Evolutionary conservation across 1,140 invertebrate species (phyloP).

Genomic region (Drosophila kohkoa): DNA sequence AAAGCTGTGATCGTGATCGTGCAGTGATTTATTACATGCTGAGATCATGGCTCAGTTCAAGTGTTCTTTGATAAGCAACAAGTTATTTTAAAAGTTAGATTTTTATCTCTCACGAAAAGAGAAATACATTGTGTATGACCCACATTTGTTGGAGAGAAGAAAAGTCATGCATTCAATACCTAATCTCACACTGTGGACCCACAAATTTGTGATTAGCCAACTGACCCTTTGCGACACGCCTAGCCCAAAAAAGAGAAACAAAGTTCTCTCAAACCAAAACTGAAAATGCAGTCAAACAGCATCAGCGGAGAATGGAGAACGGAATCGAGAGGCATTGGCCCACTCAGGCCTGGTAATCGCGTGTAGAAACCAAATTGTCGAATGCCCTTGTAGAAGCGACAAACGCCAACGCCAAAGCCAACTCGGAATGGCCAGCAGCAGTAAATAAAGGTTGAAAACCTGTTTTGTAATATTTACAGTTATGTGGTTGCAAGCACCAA

Average conservation of each 20-base stretch:
- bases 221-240: slow-evolving; percentile 44
- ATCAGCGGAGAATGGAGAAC: slow-evolving; percentile 20
- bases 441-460: slow-evolving; percentile 57
- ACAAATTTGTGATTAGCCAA: slow-evolving; percentile 63
- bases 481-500: slow-evolving; percentile 23
- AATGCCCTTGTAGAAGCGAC: slow-evolving; percentile 52
- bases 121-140: slow-evolving; percentile 55
- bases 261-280: slow-evolving; percentile 13
- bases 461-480: slow-evolving; percentile 70
- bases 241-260: background rate
- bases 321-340: slow-evolving; percentile 41
- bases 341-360: slow-evolving; percentile 45
- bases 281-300: slow-evolving; percentile 72
- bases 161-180: slow-evolving; percentile 3
- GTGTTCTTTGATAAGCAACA: slow-evolving; percentile 7
- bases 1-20: slow-evolving; percentile 4
- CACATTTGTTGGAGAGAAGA: slow-evolving; percentile 37
- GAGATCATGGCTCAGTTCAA: slow-evolving; percentile 10
- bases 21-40: slow-evolving; percentile 13
- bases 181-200: slow-evolving; percentile 40
- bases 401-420: slow-evolving; percentile 1
- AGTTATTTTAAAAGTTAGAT: slow-evolving; percentile 15
- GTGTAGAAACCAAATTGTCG: slow-evolving; percentile 42
- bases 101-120: slow-evolving; percentile 16
- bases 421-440: background rate